Conservation (phyloP, 2,113 vertebrate genomes). For the Orthonyx spaldingii region DNA sequence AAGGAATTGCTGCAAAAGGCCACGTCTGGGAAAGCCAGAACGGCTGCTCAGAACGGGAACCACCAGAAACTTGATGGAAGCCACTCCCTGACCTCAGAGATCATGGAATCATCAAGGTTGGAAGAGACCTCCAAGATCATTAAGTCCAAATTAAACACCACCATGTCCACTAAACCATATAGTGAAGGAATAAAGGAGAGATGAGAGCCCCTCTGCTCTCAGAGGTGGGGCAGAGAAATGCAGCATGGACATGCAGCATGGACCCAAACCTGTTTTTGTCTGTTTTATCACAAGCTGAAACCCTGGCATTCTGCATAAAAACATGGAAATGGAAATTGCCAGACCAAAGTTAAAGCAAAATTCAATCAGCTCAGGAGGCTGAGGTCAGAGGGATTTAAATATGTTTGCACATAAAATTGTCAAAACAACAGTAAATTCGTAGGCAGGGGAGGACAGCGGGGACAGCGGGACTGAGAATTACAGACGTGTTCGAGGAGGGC, state of each 20-base stretch:
- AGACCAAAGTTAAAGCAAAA: background rate
- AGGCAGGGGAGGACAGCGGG: background rate
- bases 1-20: background rate
- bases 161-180: accelerated
- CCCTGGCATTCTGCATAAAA: background rate
- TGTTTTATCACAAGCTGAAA: background rate
- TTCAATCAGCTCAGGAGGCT: background rate
- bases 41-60: background rate
- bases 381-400: background rate
- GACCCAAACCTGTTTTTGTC: background rate
- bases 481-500: background rate
- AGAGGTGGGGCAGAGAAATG: background rate
- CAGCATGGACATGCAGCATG: background rate
- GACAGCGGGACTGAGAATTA: background rate
- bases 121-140: background rate
- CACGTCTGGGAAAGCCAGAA: background rate
- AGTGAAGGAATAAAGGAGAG: background rate
- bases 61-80: background rate
- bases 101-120: accelerated
- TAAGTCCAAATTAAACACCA: background rate
- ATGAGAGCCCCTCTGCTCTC: background rate
- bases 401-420: background rate
- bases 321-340: background rate
- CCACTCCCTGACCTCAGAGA: background rate
- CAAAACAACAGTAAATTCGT: background rate